Base-by-base conservation (phyloP, 2,113 vertebrate genomes). In the Rhinopomastus cyanomelas region DNA sequence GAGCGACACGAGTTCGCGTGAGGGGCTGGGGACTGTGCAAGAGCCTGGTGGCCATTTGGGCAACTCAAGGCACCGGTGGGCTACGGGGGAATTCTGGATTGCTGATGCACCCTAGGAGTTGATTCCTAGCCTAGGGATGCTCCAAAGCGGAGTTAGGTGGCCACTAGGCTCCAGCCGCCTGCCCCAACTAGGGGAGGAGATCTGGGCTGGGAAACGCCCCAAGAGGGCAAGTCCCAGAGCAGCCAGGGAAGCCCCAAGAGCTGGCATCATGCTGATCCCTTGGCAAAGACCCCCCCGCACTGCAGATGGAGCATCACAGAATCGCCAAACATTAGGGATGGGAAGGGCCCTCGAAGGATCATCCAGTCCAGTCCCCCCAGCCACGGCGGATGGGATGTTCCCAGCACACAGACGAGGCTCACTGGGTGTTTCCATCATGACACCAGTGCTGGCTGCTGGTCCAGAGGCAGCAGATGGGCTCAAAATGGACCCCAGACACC, bases 351-450 rank as follows among this genome's bases (percentile, higher is more conserved):
- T n/a, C n/a, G n/a, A n/a, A n/a, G n/a, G n/a, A n/a, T n/a, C n/a
- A n/a, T n/a, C n/a, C n/a, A n/a, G n/a, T n/a, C n/a, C n/a, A n/a
- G n/a, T n/a, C n/a, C n/a, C n/a, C n/a, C n/a, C n/a, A n/a, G n/a
- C n/a, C n/a, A n/a, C n/a, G n/a, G 51, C 37, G 37, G 14, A 34
- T 2, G 3, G 37, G 14, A 34, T 2, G 3, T 22, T 27, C 36
- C 53, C 55, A 8, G 22, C 26, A 0, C 3, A 0, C 10, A 1
- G 1, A 26, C 0, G 4, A 39, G 46, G 2, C n/a, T 42, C 27
- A 55, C 65, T 0, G 0, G 4, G 30, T 0, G 1, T 74, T 44
- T 18, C 48, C 5, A 0, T 11, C 2, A 6, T 5, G 62, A 4
- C 51, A 7, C 36, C 32, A 1, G 56, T 0, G 46, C 64, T 5